Evolutionary conservation across 2,113 vertebrate species (phyloP).

Genomic region (Alaudala cheleensis): DNA sequence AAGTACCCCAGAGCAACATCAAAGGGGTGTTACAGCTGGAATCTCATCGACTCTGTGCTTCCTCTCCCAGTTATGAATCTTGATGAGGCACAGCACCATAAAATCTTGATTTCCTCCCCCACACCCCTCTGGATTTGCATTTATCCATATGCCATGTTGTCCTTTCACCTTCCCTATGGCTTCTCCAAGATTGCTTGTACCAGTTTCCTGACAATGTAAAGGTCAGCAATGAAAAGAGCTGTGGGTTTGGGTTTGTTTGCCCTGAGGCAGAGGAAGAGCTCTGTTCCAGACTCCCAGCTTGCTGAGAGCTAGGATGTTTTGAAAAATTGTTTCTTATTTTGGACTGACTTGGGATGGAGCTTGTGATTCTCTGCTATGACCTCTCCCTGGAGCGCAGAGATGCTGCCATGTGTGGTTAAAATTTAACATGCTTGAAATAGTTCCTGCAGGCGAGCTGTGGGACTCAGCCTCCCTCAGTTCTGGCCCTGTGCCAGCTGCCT

Average conservation of each 20-base stretch:
- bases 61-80: neutral
- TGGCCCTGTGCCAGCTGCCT: conserved; percentile 16
- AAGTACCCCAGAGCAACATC: neutral
- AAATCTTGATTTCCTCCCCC: neutral
- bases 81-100: neutral
- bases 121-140: neutral
- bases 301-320: conserved; percentile 5
- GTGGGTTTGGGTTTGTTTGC: neutral
- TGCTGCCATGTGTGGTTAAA: conserved; percentile 53
- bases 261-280: neutral
- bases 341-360: neutral
- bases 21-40: neutral
- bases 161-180: neutral
- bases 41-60: neutral
- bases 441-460: neutral
- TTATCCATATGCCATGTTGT: neutral
- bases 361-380: conserved; percentile 12
- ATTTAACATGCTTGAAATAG: conserved; percentile 34
- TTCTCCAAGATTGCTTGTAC: neutral
- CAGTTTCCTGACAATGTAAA: neutral
- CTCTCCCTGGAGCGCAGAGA: neutral
- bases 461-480: neutral
- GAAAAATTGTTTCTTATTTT: conserved; percentile 52
- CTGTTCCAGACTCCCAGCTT: neutral
- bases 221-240: neutral